A percentile compares a stretch with the other conserved stretches of the same genome.
Conservation (phyloP, 2,888 invertebrate species). For the Argynnis bischoffii region DNA sequence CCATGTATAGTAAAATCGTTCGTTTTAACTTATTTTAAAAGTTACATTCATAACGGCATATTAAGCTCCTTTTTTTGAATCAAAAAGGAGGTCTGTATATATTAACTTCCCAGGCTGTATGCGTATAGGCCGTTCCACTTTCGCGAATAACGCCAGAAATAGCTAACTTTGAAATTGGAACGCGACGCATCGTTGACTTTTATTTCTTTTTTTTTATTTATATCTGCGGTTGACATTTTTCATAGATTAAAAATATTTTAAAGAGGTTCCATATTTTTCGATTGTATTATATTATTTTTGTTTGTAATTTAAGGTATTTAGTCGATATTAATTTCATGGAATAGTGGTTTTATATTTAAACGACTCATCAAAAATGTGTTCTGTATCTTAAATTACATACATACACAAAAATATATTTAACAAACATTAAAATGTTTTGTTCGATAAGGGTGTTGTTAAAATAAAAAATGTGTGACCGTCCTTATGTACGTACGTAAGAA, state of each 20-base stretch:
- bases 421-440: neutral
- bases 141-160: conserved; percentile 18
- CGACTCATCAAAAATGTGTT: too few relatives aligned
- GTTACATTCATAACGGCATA: neutral
- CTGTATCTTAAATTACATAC: neutral
- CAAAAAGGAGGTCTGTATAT: conserved; percentile 12
- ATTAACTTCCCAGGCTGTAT: conserved; percentile 2
- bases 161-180: conserved; percentile 17
- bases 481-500: too few relatives aligned
- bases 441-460: too few relatives aligned
- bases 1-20: too few relatives aligned
- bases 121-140: conserved; percentile 7
- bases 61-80: neutral
- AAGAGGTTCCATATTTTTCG: too few relatives aligned
- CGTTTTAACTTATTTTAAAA: neutral
- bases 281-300: too few relatives aligned
- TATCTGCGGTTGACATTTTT: conserved; percentile 1
- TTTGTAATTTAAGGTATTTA: too few relatives aligned
- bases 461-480: neutral
- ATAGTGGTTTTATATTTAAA: too few relatives aligned
- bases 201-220: neutral
- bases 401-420: neutral
- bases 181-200: conserved; percentile 11
- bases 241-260: neutral
- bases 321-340: too few relatives aligned